Conservation (phyloP, 1,140 invertebrate species). For the Musca domestica region DNA sequence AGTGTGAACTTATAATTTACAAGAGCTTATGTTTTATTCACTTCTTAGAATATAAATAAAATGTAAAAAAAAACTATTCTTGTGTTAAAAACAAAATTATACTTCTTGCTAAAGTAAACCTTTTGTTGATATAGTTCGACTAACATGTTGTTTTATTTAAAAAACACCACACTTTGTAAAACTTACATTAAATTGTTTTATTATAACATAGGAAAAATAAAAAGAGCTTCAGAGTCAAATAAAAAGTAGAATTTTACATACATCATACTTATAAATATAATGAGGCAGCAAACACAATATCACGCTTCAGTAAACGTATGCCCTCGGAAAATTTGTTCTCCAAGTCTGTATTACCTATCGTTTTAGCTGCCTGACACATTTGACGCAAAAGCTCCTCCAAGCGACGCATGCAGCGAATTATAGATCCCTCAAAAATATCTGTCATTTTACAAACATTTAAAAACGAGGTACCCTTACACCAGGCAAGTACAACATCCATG, state of each 20-base stretch:
- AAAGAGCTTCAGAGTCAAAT: background rate
- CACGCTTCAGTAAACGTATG: conserved; percentile 90
- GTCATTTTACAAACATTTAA: conserved; percentile 94
- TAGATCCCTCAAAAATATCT: conserved; percentile 98
- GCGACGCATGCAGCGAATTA: conserved; percentile 95
- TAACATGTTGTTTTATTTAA: too few species aligned
- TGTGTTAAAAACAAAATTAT: too few species aligned
- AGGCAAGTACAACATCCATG: conserved; percentile 97
- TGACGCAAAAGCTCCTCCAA: conserved; percentile 95
- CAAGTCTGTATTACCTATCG: conserved; percentile 93
- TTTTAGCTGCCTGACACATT: conserved; percentile 93
- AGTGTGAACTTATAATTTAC: too few species aligned
- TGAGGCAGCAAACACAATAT: conserved; percentile 98
- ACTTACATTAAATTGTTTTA: background rate
- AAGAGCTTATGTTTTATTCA: too few species aligned
- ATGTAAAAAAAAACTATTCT: too few species aligned
- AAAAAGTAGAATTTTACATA: background rate
- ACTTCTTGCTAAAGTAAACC: too few species aligned
- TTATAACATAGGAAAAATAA: background rate
- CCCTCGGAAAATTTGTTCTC: conserved; percentile 95
- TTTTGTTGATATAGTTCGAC: too few species aligned
- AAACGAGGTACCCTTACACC: conserved; percentile 94
- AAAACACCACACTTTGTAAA: background rate
- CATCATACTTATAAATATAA: conserved; percentile 79
- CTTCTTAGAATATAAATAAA: too few species aligned